These are phyloP conservation scores for Malurus splendens DNA, from an alignment of 2,797 vertebrate genomes.

Conservation along the genomic window DNA sequence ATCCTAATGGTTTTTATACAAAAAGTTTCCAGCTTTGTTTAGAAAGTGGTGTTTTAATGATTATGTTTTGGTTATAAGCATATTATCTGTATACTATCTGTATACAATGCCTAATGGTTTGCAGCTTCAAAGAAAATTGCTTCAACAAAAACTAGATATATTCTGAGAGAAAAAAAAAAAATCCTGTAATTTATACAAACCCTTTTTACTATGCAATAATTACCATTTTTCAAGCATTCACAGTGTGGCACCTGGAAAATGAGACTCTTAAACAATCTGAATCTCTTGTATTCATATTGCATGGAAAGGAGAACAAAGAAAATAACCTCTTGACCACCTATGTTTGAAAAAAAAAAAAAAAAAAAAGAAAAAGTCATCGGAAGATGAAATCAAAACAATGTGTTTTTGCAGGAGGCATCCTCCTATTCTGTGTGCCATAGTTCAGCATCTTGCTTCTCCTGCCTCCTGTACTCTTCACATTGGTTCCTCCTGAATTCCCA, in stretches of 20 bases:
- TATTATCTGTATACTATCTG: background rate
- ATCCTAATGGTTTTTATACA: constrained; percentile 26
- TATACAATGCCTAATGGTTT: background rate
- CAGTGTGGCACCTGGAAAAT: background rate
- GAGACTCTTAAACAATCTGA: background rate
- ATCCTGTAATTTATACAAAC: background rate
- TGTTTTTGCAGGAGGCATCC: background rate
- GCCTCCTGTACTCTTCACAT: background rate
- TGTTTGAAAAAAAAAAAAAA: background rate
- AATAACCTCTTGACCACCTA: background rate
- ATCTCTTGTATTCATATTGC: background rate
- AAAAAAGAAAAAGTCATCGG: background rate
- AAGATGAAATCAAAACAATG: background rate
- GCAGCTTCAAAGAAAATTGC: background rate
- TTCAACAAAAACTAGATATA: constrained; percentile 8
- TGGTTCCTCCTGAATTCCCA: background rate
- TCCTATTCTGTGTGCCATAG: background rate
- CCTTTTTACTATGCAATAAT: constrained; percentile 2
- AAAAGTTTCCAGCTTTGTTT: constrained; percentile 42
- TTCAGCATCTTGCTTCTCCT: background rate
- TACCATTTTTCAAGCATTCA: constrained; percentile 13
- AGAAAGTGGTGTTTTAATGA: constrained; percentile 21
- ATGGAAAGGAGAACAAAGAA: background rate
- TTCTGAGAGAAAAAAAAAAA: background rate
- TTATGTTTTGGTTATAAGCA: constrained; percentile 1